Conservation (phyloP, 2,797 vertebrate genomes). For the Melanotaenia parkinsoni region DNA sequence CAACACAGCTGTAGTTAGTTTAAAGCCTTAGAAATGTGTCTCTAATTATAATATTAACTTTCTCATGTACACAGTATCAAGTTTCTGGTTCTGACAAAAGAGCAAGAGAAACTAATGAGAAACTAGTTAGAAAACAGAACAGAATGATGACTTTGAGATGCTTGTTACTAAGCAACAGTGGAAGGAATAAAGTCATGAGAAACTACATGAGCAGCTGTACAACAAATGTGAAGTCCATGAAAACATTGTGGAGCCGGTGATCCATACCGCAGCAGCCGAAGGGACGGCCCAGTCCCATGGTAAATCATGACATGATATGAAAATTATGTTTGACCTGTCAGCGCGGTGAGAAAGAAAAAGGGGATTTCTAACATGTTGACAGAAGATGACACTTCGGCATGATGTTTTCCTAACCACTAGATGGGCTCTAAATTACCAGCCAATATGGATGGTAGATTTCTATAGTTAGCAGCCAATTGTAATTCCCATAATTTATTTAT, state of each 20-base stretch:
- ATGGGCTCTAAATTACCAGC: too few relatives aligned
- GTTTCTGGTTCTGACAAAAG: background rate
- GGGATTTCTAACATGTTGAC: background rate
- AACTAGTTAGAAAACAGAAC: background rate
- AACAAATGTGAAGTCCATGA: background rate
- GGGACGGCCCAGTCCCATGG: background rate
- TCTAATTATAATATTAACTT: background rate
- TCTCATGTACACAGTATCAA: background rate
- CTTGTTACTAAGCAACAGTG: conserved; percentile 1
- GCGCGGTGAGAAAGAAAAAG: background rate
- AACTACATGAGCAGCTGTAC: background rate
- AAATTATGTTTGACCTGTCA: background rate
- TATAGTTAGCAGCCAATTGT: too few relatives aligned
- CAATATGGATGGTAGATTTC: too few relatives aligned
- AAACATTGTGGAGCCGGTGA: background rate
- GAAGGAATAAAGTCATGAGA: background rate
- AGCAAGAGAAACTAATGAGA: background rate
- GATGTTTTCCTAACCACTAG: background rate
- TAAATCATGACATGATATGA: background rate
- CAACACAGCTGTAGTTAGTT: background rate
- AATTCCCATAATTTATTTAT: too few relatives aligned
- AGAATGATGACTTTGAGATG: background rate
- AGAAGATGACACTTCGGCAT: background rate
- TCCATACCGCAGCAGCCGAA: background rate
- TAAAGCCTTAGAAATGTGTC: background rate